Evolutionary conservation across 2,888 invertebrate species (phyloP), one percentile per base, ranked within the genome.

Genomic region (Nipponacmea schrenckii): DNA sequence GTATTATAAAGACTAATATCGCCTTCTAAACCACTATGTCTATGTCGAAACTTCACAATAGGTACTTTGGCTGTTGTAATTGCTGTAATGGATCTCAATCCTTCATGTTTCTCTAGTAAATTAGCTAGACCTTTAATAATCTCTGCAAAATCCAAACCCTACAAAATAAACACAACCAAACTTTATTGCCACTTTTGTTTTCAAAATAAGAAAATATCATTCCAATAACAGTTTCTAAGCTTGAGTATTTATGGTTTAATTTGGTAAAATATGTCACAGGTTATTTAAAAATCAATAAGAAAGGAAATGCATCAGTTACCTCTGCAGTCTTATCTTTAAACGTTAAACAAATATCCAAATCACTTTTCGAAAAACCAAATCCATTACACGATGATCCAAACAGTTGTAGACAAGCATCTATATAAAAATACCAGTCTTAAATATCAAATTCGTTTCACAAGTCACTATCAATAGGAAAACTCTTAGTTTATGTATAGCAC

Each of bases 351-450:
- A 92, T 90, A 81, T 92, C 92, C 70, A 92, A 85, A 85, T 92
- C 92, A 77, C 91, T 91, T 15, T 87, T 83, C 45, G 84, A 84
- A 75, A 91, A 90, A 5, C 92, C 92, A 87, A 92, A 92, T 4
- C 92, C 92, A 86, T 92, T 92, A 78, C 88, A 87, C 0, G 91
- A 91, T 0, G 92, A 92, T 1, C 92, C 92, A 88, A 92, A 92
- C 70, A 92, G 82, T 62, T 88, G 81, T 17, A 92, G 83, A 17
- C 84, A 80, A 1, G 90, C 90, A 74, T 89, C 90, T 83, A 86
- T 75, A 82, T 84, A 31, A 45, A 45, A 69, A 67, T 46, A 67
- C 46, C 39, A 39, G n/a, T n/a, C n/a, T n/a, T n/a, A n/a, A n/a
- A n/a, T n/a, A n/a, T n/a, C n/a, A n/a, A n/a, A n/a, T n/a, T n/a